Base-by-base conservation (phyloP, 2,797 vertebrate genomes). In the Lophotriccus pileatus region DNA sequence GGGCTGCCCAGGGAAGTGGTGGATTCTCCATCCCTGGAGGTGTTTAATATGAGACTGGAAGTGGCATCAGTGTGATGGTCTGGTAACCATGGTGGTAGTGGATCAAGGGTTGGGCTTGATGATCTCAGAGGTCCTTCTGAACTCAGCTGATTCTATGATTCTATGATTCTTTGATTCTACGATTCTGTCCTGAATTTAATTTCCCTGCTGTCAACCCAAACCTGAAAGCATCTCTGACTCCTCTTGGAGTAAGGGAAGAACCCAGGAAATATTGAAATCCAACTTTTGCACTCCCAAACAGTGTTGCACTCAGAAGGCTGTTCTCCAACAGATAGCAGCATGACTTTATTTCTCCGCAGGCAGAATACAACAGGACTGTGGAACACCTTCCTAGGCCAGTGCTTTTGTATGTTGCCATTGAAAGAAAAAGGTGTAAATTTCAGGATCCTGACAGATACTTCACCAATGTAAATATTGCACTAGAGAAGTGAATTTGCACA, bases 291-390 rank as follows among this genome's bases (percentile, higher is more conserved):
- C 25, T 89, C 32, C 10, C 43, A 72, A 84, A 72, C 2, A 22
- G 7, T 39, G 22, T 24, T 47, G 15, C 10, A 25, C 9, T 84
- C 1, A 0, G 23, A 77, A n/a, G 19, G 10, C 36, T 23, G 1
- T 27, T 55, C 20, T 90, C 18, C 30, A 49, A n/a, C 27, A 72
- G 49, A 22, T 8, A 83, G 39, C 1, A 1, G 10, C 13, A 58
- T 34, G 49, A 39, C 14, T 60, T 87, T 64, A 46, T 76, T 81
- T 20, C 6, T 73, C 30, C 73, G 20, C 28, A 84, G 73, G 41
- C 32, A 62, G 28, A 78, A 43, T 43, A 75, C 30, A 68, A 14
- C 23, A 56, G 17, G 21, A 34, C 56, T 91, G 12, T 53, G 34
- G 14, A 73, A 84, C 0, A 0, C 21, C 24, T 64, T 73, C 20